A percentile compares a stretch with the other conserved stretches of the same genome.
Evolutionary conservation across 1,140 invertebrate species (phyloP).

Genomic region (Pantala flavescens): DNA sequence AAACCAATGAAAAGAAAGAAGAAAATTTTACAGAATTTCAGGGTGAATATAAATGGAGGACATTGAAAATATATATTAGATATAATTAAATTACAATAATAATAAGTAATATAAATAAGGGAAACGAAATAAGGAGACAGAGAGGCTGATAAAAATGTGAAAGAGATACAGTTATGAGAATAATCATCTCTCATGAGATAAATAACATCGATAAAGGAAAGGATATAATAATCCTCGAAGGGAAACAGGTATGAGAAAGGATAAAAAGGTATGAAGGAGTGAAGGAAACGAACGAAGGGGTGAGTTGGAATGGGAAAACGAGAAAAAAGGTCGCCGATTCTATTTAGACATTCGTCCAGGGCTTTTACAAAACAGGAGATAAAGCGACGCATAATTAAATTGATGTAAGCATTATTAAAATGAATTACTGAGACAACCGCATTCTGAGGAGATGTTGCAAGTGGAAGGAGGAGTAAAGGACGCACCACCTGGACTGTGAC

Average conservation of each 20-base stretch:
- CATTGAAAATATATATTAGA: too few relatives aligned
- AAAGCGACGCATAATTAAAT: conserved; percentile 10
- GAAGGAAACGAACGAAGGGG: neutral
- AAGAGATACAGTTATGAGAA: too few relatives aligned
- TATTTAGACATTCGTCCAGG: conserved; percentile 9
- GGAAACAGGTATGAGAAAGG: neutral
- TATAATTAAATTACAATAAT: too few relatives aligned
- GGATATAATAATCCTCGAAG: too few relatives aligned
- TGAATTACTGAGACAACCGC: conserved; percentile 1
- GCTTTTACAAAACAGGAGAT: neutral
- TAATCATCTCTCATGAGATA: too few relatives aligned
- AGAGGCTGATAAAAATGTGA: too few relatives aligned
- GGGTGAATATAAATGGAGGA: too few relatives aligned
- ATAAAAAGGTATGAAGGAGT: neutral
- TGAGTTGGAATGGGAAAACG: neutral
- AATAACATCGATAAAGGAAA: too few relatives aligned
- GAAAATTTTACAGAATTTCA: too few relatives aligned
- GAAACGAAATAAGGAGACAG: neutral
- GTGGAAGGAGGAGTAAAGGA: neutral
- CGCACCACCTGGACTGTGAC: neutral
- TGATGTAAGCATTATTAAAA: conserved; percentile 10
- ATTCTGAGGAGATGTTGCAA: neutral
- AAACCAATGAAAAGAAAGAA: too few relatives aligned
- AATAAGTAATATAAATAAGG: neutral
- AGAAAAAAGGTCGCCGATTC: neutral